Evolutionary conservation across 1,140 invertebrate genomes (phyloP).

Genomic region (Aphis craccivora): DNA sequence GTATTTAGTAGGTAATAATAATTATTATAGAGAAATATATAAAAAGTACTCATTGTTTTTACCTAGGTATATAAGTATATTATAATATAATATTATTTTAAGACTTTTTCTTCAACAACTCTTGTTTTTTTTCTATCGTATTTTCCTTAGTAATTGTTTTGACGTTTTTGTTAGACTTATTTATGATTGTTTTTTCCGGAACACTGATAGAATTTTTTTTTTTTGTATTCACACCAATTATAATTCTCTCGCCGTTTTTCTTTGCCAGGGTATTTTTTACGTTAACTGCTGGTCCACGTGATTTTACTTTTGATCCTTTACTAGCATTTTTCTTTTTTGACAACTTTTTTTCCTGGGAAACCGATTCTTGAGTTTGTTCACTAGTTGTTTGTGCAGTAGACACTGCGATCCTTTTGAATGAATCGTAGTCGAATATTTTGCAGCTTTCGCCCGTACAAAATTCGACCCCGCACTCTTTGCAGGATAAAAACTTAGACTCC

Average conservation of each 20-base stretch:
- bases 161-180: neutral
- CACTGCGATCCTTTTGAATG: constrained; percentile 60
- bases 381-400: neutral
- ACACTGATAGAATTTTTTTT: neutral
- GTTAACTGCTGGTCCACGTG: neutral
- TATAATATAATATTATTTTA: neutral
- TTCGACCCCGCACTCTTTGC: constrained; percentile 83
- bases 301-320: neutral
- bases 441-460: constrained; percentile 76
- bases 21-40: neutral
- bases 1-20: no score
- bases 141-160: neutral
- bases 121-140: neutral
- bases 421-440: constrained; percentile 66
- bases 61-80: no score
- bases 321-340: neutral
- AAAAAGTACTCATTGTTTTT: neutral
- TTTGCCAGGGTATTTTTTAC: neutral
- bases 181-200: neutral
- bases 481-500: constrained; percentile 77
- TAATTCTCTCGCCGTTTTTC: neutral
- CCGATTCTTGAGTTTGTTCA: neutral
- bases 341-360: neutral
- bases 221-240: neutral
- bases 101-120: neutral